Evolutionary conservation across 1,140 invertebrate species (phyloP).

Genomic region (Macrotrachela quadricornifera): DNA sequence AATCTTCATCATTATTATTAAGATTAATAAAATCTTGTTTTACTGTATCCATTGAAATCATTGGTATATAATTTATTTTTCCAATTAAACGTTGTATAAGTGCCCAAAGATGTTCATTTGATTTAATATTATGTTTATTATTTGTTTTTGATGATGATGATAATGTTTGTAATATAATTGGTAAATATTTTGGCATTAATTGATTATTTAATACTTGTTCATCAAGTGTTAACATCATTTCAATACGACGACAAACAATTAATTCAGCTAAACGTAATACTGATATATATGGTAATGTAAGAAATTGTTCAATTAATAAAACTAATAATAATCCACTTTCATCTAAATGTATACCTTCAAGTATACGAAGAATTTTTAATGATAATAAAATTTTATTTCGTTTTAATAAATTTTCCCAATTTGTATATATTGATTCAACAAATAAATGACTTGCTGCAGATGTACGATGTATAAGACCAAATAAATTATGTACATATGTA

Average conservation of each 20-base stretch:
- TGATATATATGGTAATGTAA: conserved; percentile 38
- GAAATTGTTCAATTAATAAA: conserved; percentile 38
- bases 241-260: conserved; percentile 40
- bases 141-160: no score
- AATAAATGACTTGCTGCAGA: conserved; percentile 45
- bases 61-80: no score
- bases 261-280: conserved; percentile 38
- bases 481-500: conserved; percentile 32
- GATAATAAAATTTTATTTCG: conserved; percentile 34
- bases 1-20: no score
- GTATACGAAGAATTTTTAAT: conserved; percentile 36
- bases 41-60: no score
- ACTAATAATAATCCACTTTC: conserved; percentile 42
- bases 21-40: no score
- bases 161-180: no score
- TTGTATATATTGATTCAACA: conserved; percentile 42
- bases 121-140: no score
- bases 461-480: conserved; percentile 41
- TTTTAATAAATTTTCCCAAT: conserved; percentile 33
- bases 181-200: conserved; percentile 2
- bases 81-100: no score
- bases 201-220: conserved; percentile 12
- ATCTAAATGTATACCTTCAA: conserved; percentile 43
- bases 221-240: conserved; percentile 39
- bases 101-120: no score